Percentiles rank a stretch among this genome's conserved stretches.
phyloP scores from a whole-genome alignment of 37 sponge, comb jelly and placozoan genomes.

The Eunapius fragilis region DNA sequence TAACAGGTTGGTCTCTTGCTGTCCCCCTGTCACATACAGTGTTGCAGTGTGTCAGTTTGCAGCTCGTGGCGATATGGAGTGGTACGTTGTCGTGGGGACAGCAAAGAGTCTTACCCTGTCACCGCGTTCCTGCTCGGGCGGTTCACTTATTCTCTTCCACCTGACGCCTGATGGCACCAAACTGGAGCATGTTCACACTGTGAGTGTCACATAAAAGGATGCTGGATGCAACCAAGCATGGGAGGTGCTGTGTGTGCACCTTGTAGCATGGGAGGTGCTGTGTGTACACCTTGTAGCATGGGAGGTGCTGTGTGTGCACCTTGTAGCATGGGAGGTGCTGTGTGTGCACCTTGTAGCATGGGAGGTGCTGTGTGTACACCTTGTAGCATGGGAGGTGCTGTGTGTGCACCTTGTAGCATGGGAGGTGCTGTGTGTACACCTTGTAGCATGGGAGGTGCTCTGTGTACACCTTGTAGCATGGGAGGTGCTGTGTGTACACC shows the following conservation, averaged over 20 bases:
- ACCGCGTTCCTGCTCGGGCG: conserved; percentile 80
- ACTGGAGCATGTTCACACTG: conserved; percentile 90
- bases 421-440: neutral
- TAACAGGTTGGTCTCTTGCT: neutral
- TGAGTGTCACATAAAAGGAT: conserved; percentile 47
- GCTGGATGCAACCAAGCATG: too few relatives aligned
- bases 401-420: neutral
- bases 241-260: neutral
- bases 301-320: neutral
- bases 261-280: neutral
- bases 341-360: neutral
- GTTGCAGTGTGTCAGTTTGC: conserved; percentile 86
- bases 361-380: neutral
- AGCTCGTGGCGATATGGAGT: conserved; percentile 69
- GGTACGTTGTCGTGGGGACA: conserved; percentile 93
- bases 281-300: neutral
- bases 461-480: neutral
- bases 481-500: neutral
- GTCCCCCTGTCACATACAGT: conserved; percentile 22
- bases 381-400: neutral
- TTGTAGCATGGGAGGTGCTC: neutral
- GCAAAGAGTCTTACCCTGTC: conserved; percentile 74
- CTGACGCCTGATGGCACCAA: conserved; percentile 79
- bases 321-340: neutral
- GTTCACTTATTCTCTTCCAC: conserved; percentile 75